Conservation (phyloP, 2,888 invertebrate genomes). For the Leptarthrus brevirostris region DNA sequence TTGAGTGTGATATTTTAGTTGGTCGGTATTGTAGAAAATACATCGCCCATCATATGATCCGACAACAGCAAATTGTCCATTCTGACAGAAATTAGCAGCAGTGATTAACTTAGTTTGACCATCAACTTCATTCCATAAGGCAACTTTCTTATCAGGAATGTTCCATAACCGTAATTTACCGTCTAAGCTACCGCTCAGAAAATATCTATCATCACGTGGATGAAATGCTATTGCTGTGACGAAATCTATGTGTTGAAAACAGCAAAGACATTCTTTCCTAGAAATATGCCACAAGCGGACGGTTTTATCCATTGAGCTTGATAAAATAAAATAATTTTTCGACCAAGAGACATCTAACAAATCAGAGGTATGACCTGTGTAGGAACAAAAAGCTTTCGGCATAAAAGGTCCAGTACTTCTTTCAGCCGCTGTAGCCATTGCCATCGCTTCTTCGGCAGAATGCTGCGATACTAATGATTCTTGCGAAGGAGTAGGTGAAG, state of each 20-base stretch:
- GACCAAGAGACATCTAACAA: constrained; percentile 98
- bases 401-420: constrained; percentile 81
- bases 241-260: constrained; percentile 99
- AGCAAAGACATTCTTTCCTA: constrained; percentile 95
- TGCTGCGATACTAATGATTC: constrained; percentile 88
- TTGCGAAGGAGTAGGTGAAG: constrained; percentile 92
- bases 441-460: constrained; percentile 73
- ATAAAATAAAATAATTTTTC: constrained; percentile 97
- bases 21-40: constrained; percentile 98
- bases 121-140: constrained; percentile 96
- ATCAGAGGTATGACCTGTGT: constrained; percentile 95
- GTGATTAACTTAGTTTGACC: constrained; percentile 95
- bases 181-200: constrained; percentile 96
- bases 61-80: constrained; percentile 97
- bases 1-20: constrained; percentile 97
- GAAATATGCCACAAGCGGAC: constrained; percentile 98
- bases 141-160: constrained; percentile 99
- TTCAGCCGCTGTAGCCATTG: constrained; percentile 71
- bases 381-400: constrained; percentile 91
- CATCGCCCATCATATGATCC: constrained; percentile 99
- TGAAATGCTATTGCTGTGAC: constrained; percentile 99
- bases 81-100: constrained; percentile 96
- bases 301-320: constrained; percentile 98
- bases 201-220: constrained; percentile 89
- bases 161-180: constrained; percentile 99